Conservation (phyloP, 2,888 invertebrate genomes). For the Andrena dorsata region DNA sequence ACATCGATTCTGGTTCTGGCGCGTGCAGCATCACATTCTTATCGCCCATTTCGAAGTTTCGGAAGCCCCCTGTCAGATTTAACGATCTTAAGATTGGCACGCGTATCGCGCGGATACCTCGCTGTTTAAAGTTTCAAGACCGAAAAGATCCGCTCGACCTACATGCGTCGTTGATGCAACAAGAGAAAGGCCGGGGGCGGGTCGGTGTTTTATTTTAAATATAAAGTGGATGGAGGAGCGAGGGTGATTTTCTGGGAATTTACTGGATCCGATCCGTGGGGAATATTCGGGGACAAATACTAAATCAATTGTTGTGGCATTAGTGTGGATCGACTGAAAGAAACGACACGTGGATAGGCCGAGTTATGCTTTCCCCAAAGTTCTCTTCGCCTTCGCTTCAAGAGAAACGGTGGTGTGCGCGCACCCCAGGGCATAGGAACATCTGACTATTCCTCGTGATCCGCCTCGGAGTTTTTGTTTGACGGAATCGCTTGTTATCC, state of each 20-base stretch:
- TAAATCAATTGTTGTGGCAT: constrained; percentile 3
- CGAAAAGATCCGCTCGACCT: constrained; percentile 42
- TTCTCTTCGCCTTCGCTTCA: not conserved
- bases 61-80: constrained; percentile 6
- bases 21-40: constrained; percentile 32
- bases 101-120: constrained; percentile 8
- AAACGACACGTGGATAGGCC: not conserved
- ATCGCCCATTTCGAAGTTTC: constrained; percentile 38
- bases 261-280: not conserved
- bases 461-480: not conserved
- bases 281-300: not conserved
- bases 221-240: constrained; percentile 6
- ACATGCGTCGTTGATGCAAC: constrained; percentile 29
- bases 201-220: constrained; percentile 32
- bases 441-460: not conserved
- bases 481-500: not conserved
- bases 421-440: not conserved
- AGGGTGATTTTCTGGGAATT: not conserved
- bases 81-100: constrained; percentile 41
- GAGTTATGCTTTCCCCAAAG: not conserved
- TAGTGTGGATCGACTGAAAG: not conserved
- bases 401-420: no score
- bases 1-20: constrained; percentile 3
- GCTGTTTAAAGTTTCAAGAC: constrained; percentile 19
- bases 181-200: not conserved